phyloP scores from a whole-genome alignment of 2,797 vertebrate species.

The Lindbergichthys nudifrons region DNA sequence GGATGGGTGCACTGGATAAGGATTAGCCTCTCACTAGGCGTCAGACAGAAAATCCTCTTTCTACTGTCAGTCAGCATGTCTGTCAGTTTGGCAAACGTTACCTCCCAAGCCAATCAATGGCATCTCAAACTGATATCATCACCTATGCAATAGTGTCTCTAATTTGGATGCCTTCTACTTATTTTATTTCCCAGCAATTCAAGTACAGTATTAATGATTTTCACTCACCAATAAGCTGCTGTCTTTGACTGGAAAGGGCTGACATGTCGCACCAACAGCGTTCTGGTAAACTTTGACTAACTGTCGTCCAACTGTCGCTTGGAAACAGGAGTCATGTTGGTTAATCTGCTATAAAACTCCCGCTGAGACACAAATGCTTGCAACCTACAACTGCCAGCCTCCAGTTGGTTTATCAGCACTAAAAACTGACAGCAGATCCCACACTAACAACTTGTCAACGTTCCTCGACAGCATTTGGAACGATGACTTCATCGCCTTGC shows the following conservation, averaged over 20 bases:
- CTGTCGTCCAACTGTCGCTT: slow-evolving; percentile 28
- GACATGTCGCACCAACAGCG: not conserved
- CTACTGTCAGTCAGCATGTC: slow-evolving; percentile 70
- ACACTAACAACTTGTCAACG: slow-evolving; percentile 16
- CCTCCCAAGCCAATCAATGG: not conserved
- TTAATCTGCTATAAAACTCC: slow-evolving; percentile 23
- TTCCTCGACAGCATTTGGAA: slow-evolving; percentile 6
- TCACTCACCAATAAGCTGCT: too few species aligned
- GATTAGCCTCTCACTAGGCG: slow-evolving; percentile 67
- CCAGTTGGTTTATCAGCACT: not conserved
- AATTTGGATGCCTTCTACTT: not conserved
- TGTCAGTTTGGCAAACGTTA: slow-evolving; percentile 38
- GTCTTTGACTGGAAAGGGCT: slow-evolving; percentile 8
- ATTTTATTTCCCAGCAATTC: not conserved
- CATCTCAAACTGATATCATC: not conserved
- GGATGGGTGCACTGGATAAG: slow-evolving; percentile 51
- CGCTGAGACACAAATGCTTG: slow-evolving; percentile 35
- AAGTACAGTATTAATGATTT: not conserved
- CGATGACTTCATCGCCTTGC: not conserved
- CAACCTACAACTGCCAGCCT: slow-evolving; percentile 12
- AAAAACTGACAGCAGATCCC: not conserved
- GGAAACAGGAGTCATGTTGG: slow-evolving; percentile 24
- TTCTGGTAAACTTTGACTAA: slow-evolving; percentile 9
- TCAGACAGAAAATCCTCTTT: slow-evolving; percentile 78
- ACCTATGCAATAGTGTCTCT: too few species aligned